Evolutionary conservation across 2,797 vertebrate species (phyloP).

Genomic region (Microctenopoma steveboyesi): DNA sequence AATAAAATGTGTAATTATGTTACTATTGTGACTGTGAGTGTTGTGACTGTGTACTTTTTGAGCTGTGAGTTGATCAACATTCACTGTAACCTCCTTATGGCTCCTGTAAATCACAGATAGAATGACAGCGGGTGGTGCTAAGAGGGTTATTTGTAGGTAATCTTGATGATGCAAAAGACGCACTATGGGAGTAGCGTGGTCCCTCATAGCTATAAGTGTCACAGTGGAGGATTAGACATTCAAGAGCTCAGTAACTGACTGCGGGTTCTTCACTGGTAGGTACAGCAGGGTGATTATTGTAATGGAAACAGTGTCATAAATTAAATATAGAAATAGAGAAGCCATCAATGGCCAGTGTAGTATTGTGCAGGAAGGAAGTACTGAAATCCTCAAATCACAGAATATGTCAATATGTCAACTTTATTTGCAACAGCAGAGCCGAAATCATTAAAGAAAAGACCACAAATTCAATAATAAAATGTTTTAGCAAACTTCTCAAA

Average conservation of each 20-base stretch:
- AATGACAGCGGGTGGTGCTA: constrained; percentile 76
- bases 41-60: constrained; percentile 43
- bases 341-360: background rate
- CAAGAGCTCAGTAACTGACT: constrained; percentile 16
- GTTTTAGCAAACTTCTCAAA: constrained; percentile 30
- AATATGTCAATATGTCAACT: constrained; percentile 49
- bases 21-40: constrained; percentile 5
- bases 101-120: constrained; percentile 73
- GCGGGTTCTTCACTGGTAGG: constrained; percentile 1
- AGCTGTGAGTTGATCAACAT: constrained; percentile 65
- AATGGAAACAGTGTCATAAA: background rate
- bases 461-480: constrained; percentile 32
- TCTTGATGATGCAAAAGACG: constrained; percentile 63
- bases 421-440: constrained; percentile 68
- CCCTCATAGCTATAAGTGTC: constrained; percentile 15
- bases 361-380: background rate
- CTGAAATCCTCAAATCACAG: constrained; percentile 49
- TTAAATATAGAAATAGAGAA: background rate
- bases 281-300: background rate
- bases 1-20: background rate
- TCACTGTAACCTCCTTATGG: constrained; percentile 72
- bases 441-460: constrained; percentile 53
- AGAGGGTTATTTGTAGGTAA: constrained; percentile 79
- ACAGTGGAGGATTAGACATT: constrained; percentile 30
- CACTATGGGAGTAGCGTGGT: constrained; percentile 46